Conservation (phyloP, 2,888 invertebrate genomes). For the Eutolmus rufibarbis region DNA sequence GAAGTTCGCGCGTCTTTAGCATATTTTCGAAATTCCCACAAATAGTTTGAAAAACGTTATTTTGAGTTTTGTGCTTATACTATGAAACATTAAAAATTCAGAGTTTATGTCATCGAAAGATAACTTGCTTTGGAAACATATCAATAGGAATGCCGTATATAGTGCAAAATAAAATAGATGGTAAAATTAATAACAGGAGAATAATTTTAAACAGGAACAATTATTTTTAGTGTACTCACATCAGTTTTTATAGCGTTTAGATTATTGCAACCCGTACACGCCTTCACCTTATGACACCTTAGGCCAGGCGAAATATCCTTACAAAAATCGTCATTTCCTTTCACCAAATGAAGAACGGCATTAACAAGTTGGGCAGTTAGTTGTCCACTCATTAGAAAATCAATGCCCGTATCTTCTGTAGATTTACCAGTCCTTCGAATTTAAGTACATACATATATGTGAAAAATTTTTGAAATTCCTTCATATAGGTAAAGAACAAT, state of each 20-base stretch:
- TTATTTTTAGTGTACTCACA: slow-evolving; percentile 44
- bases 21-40: too few species aligned
- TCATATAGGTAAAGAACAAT: not conserved
- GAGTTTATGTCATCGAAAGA: too few species aligned
- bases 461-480: not conserved
- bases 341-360: slow-evolving; percentile 54
- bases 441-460: too few species aligned
- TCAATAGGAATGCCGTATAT: too few species aligned
- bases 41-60: too few species aligned
- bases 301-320: slow-evolving; percentile 52
- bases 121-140: too few species aligned
- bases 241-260: slow-evolving; percentile 50
- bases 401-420: slow-evolving; percentile 45
- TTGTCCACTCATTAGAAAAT: slow-evolving; percentile 54
- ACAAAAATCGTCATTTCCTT: slow-evolving; percentile 53
- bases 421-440: not conserved
- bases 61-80: too few species aligned
- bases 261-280: slow-evolving; percentile 38
- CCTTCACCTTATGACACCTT: not conserved
- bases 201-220: not conserved
- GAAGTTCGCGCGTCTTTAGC: too few species aligned
- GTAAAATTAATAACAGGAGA: not conserved
- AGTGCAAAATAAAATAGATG: too few species aligned
- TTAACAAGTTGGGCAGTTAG: slow-evolving; percentile 55
- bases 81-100: too few species aligned